These are phyloP conservation scores for Drosophila burlai DNA, from an alignment of 1,140 invertebrate species.

Conservation along the genomic window DNA sequence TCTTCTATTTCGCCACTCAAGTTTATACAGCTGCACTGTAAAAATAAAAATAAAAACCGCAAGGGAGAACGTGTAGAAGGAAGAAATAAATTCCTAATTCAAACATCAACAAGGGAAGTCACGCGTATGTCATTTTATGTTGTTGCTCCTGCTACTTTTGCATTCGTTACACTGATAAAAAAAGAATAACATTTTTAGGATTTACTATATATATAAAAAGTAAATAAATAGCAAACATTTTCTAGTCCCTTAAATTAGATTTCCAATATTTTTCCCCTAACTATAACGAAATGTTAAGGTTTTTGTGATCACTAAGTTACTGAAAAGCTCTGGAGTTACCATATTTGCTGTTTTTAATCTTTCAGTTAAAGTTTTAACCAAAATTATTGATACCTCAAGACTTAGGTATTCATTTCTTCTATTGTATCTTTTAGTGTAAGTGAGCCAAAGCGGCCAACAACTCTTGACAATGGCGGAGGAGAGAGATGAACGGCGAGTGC, in stretches of 20 bases:
- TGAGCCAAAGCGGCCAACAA: conserved; percentile 42
- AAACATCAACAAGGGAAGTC: conserved; percentile 20
- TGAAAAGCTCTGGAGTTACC: neutral
- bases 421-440: conserved; percentile 6
- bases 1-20: conserved; percentile 2
- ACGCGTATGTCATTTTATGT: conserved; percentile 38
- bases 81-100: conserved; percentile 18
- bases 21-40: conserved; percentile 22
- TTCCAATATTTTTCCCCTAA: too few species aligned
- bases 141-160: conserved; percentile 14
- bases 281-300: too few species aligned
- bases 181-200: too few species aligned
- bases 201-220: neutral
- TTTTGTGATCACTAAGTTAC: neutral
- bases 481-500: conserved; percentile 3
- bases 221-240: too few species aligned
- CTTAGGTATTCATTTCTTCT: neutral
- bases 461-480: conserved; percentile 33
- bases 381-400: neutral
- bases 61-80: neutral
- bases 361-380: neutral
- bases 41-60: neutral
- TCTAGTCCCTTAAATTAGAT: too few species aligned
- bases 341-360: neutral
- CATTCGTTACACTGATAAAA: conserved; percentile 7